Evolutionary conservation across 2,888 invertebrate species (phyloP), one percentile per base, ranked within the genome.

Genomic region (Sarcophaga carnaria): DNA sequence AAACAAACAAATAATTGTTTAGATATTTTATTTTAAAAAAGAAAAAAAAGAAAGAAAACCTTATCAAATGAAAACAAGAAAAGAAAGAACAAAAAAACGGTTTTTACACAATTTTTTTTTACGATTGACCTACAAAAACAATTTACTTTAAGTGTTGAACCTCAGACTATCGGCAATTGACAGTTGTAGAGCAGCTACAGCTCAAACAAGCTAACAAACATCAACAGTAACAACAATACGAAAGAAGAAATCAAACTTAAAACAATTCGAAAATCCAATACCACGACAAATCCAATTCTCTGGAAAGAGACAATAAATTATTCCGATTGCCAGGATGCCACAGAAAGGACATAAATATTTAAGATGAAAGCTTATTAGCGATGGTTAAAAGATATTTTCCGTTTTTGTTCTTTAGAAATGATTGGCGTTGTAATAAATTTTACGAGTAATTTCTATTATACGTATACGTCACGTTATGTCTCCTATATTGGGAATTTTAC

Each of bases 21-120:
- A 47, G 20, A n/a, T 37, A 37, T 27, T 37, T 3, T 27, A 25
- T 67, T 27, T 27, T 67, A 62, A 49, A 59, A 25, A 25, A 45
- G n/a, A 3, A 22, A 22, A n/a, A 69, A 59, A 69, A 20, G 0
- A 27, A 11, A 49, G 22, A 59, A 75, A 72, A 45, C 49, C 80
- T 14, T 54, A 37, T 37, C 14, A 54, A 54, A 54, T 12, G 4
- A 54, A 54, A 54, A 12, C 54, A 54, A 3, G 4, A 17, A 17
- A 14, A 17, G 4, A 54, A 54, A 54, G 5, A 2, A 54, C 3
- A 54, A 54, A 54, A 80, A 85, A 86, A 88, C 89, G 3, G 87
- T 83, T 89, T 84, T 86, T 89, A 89, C 89, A 88, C 69, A 89
- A 88, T 88, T 89, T 87, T 66, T 66, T 47, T 78, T 85, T 81